Percentiles rank a stretch among this genome's conserved stretches.
Conservation (phyloP, 1,140 invertebrate genomes). For the Doryteuthis pealeii region DNA sequence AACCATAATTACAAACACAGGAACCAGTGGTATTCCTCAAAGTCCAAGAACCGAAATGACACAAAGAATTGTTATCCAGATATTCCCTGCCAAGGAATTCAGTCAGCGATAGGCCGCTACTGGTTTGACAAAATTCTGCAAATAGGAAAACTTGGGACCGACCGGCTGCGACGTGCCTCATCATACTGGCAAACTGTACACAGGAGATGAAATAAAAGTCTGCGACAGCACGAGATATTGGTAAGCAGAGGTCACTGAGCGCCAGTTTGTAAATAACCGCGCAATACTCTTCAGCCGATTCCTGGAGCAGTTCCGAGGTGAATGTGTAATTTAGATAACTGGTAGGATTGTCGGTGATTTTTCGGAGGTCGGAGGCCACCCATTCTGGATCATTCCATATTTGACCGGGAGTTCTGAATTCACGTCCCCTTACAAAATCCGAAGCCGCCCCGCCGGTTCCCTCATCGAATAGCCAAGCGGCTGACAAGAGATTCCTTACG, state of each 20-base stretch:
- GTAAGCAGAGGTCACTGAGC: not conserved
- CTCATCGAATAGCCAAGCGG: constrained; percentile 38
- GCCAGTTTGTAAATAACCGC: not conserved
- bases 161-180: constrained; percentile 12
- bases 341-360: constrained; percentile 6
- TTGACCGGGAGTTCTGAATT: constrained; percentile 23
- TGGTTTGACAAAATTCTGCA: constrained; percentile 22
- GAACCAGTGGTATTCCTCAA: constrained; percentile 8
- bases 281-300: constrained; percentile 17
- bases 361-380: constrained; percentile 29
- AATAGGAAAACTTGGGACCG: constrained; percentile 24
- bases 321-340: constrained; percentile 12
- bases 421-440: constrained; percentile 20
- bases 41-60: constrained; percentile 26
- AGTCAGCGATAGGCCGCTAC: constrained; percentile 12
- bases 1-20: constrained; percentile 29
- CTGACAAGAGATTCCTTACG: constrained; percentile 24
- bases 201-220: constrained; percentile 28
- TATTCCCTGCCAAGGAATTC: not conserved
- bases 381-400: constrained; percentile 33
- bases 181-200: constrained; percentile 21
- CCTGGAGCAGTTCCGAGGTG: not conserved
- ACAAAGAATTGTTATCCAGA: constrained; percentile 21
- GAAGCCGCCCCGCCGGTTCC: constrained; percentile 20
- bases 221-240: constrained; percentile 22